Conservation (phyloP, 2,113 vertebrate species). For the Microcebus lehilahytsara region DNA sequence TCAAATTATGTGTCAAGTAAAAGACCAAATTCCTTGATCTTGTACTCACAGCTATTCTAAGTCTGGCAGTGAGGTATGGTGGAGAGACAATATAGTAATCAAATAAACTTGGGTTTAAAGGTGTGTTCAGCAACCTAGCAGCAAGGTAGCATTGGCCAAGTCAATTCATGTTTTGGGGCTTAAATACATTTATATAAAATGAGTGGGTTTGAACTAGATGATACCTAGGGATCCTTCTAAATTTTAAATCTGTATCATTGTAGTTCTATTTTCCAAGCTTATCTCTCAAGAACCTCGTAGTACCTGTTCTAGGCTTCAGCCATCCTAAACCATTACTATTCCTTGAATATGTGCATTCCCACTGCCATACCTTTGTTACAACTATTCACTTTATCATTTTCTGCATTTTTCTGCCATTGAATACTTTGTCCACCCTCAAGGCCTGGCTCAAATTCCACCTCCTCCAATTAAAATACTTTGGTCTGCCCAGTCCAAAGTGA, state of each 20-base stretch:
- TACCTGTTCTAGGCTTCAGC: not conserved
- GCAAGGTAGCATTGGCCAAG: not conserved
- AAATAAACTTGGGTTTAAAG: not conserved
- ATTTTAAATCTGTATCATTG: not conserved
- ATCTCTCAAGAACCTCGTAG: not conserved
- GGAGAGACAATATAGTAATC: not conserved
- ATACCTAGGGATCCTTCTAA: not conserved
- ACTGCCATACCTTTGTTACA: not conserved
- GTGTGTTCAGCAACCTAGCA: not conserved
- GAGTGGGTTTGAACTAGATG: not conserved
- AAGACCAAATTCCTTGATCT: not conserved
- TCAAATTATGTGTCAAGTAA: not conserved
- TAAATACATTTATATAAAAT: not conserved
- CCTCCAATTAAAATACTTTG: not conserved
- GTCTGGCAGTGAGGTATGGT: not conserved
- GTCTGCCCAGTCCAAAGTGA: not conserved
- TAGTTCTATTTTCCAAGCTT: constrained; percentile 5
- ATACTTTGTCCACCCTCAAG: not conserved
- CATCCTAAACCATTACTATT: not conserved
- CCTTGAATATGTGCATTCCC: not conserved
- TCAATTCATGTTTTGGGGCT: not conserved
- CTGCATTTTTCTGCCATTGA: not conserved
- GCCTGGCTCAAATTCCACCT: not conserved
- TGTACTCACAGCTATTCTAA: not conserved
- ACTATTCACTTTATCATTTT: not conserved